phyloP scores from a whole-genome alignment of 2,113 vertebrate species.

The Siniperca chuatsi region DNA sequence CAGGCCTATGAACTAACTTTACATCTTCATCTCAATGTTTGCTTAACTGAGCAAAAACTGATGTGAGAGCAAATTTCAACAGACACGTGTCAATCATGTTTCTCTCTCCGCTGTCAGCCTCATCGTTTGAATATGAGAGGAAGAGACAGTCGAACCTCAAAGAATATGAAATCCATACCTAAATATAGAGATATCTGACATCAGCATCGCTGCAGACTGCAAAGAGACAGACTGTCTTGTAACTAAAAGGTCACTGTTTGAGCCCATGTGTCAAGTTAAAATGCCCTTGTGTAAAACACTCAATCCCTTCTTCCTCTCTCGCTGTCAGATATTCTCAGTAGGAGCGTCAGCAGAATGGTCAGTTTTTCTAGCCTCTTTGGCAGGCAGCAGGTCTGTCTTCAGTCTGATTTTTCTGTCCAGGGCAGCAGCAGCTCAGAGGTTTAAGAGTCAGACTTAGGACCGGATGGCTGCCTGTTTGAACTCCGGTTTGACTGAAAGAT shows the following conservation, averaged over 20 bases:
- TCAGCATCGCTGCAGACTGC: constrained; percentile 5
- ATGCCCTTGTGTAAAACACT: constrained; percentile 41
- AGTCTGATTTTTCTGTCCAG: not conserved
- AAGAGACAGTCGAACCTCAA: not conserved
- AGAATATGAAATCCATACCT: not conserved
- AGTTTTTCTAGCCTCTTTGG: not conserved
- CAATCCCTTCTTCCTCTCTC: not conserved
- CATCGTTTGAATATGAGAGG: not conserved
- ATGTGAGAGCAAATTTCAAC: not conserved
- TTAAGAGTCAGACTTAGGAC: not conserved
- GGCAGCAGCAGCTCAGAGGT: not conserved
- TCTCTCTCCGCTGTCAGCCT: not conserved
- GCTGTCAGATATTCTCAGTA: constrained; percentile 38
- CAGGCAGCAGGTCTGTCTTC: not conserved
- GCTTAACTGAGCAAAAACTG: not conserved
- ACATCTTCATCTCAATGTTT: not conserved
- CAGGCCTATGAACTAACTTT: not conserved
- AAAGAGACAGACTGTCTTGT: not conserved
- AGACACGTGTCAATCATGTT: constrained; percentile 2
- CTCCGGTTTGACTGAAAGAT: too few relatives aligned
- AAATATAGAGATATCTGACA: not conserved
- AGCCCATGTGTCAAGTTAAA: constrained; percentile 48
- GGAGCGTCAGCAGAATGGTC: constrained; percentile 58
- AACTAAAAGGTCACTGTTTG: constrained; percentile 14
- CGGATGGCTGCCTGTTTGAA: too few relatives aligned